These are phyloP conservation scores for Borostomias antarcticus DNA, from an alignment of 2,797 vertebrate genomes.

Conservation along the genomic window DNA sequence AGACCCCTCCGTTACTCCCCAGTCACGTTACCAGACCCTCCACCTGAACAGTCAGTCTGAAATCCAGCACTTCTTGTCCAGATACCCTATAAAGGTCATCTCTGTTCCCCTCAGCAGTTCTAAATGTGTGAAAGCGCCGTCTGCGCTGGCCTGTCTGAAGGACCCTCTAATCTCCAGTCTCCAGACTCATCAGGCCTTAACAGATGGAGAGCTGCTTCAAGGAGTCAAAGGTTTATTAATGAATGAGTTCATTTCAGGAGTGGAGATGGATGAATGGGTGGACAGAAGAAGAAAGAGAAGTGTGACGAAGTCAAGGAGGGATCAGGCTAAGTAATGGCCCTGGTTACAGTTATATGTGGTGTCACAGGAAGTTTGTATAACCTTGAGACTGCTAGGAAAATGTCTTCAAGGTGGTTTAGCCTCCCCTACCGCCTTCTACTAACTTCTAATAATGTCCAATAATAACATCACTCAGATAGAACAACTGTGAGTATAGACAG, in stretches of 20 bases:
- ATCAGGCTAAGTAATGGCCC: background rate
- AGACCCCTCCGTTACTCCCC: too few relatives aligned
- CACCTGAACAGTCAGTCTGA: too few relatives aligned
- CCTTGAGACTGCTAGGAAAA: background rate
- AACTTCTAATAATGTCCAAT: background rate
- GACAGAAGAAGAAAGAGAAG: background rate
- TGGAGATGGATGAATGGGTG: conserved; percentile 1
- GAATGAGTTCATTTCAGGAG: conserved; percentile 5
- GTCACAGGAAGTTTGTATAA: background rate
- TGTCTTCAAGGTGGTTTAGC: background rate
- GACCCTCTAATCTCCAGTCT: background rate
- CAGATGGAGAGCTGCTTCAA: conserved; percentile 7
- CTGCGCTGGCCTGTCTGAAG: too few relatives aligned
- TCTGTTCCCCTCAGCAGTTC: too few relatives aligned
- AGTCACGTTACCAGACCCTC: too few relatives aligned
- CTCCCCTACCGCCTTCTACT: background rate
- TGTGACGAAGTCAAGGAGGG: background rate
- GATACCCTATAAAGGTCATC: too few relatives aligned
- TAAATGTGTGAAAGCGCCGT: too few relatives aligned
- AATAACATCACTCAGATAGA: background rate
- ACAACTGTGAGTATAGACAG: background rate
- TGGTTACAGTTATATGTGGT: background rate
- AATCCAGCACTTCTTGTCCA: too few relatives aligned
- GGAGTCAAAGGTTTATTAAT: conserved; percentile 8
- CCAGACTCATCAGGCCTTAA: conserved; percentile 3